Percentiles rank a stretch among this genome's conserved stretches.
Conservation (phyloP, 2,113 vertebrate species). For the Phocoena sinus region DNA sequence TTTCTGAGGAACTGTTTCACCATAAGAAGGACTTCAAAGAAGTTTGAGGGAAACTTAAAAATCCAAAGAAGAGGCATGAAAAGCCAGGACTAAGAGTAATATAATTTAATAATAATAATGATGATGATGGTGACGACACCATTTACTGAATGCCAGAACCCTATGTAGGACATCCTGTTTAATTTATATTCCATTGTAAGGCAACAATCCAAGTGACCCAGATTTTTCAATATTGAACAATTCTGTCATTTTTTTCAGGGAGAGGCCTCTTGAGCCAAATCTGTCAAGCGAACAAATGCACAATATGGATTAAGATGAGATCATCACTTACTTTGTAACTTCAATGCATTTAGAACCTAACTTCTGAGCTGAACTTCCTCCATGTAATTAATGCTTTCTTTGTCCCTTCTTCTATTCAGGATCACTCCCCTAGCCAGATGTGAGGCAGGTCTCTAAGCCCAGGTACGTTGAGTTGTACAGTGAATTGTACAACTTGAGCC, state of each 20-base stretch:
- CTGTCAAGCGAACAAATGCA: background rate
- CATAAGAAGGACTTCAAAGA: background rate
- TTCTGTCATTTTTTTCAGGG: background rate
- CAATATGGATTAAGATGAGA: background rate
- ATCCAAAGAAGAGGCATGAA: background rate
- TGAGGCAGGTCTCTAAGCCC: background rate
- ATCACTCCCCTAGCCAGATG: too few relatives aligned
- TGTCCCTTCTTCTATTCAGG: background rate
- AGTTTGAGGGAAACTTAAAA: background rate
- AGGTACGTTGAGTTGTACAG: accelerated
- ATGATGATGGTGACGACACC: background rate
- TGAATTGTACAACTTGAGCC: background rate
- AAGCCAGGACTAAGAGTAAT: background rate
- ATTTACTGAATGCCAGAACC: background rate
- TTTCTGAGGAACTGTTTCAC: background rate
- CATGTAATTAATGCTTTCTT: background rate
- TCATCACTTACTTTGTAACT: background rate
- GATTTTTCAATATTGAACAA: slow-evolving; percentile 18
- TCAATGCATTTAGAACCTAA: background rate
- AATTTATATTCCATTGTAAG: background rate
- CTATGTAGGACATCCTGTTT: background rate
- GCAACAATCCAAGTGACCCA: slow-evolving; percentile 22
- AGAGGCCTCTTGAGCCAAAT: background rate
- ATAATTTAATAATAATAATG: background rate
- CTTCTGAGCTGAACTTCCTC: background rate